Conservation (phyloP, 2,797 vertebrate genomes). For the Amazona ochrocephala region DNA sequence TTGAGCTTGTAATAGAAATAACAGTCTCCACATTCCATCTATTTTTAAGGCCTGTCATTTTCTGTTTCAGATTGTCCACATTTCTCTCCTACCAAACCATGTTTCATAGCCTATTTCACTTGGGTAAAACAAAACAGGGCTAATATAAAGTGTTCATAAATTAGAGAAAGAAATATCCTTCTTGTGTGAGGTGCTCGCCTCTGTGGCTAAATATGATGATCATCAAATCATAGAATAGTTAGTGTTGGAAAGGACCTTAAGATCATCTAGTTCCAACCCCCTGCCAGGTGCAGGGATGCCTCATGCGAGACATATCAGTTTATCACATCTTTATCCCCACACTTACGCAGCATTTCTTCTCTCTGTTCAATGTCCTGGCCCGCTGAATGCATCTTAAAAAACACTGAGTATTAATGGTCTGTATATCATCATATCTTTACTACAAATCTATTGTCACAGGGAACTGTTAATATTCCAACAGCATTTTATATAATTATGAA, state of each 20-base stretch:
- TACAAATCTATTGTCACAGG: background rate
- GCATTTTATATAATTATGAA: background rate
- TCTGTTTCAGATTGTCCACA: background rate
- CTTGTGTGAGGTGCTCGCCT: background rate
- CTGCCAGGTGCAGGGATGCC: background rate
- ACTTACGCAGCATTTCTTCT: background rate
- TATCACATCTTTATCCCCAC: background rate
- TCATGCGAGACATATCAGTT: background rate
- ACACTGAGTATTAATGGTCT: background rate
- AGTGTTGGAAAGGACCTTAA: background rate
- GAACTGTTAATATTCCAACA: background rate
- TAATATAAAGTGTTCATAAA: background rate
- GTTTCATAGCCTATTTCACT: background rate
- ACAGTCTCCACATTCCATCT: background rate
- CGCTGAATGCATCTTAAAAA: background rate
- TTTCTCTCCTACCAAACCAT: background rate
- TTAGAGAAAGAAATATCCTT: background rate
- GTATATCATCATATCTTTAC: background rate
- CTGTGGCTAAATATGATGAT: rapidly evolving
- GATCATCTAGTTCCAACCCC: background rate
- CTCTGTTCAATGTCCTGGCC: background rate
- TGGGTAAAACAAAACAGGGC: background rate
- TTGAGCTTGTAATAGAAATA: background rate
- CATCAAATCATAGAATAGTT: background rate
- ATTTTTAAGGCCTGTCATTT: background rate